These are phyloP conservation scores for Conistra vaccinii DNA, from an alignment of 2,888 invertebrate species.

Conservation along the genomic window DNA sequence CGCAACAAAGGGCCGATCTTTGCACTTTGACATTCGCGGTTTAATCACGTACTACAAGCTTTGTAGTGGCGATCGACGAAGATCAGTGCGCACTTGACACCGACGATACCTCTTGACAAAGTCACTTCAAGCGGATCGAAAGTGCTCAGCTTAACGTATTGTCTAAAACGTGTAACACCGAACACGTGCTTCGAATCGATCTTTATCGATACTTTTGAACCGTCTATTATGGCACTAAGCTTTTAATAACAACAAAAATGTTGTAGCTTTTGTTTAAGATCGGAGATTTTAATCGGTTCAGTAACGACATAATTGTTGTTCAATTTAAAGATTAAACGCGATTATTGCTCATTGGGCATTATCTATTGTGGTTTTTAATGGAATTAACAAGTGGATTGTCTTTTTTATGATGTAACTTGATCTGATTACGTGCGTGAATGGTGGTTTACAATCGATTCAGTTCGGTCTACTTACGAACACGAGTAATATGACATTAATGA, in stretches of 20 bases:
- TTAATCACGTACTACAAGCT: constrained; percentile 88
- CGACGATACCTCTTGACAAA: constrained; percentile 83
- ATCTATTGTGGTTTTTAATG: constrained; percentile 58
- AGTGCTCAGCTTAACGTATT: constrained; percentile 70
- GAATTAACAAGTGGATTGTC: constrained; percentile 58
- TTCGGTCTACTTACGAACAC: constrained; percentile 49
- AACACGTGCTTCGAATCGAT: constrained; percentile 72
- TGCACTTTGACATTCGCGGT: constrained; percentile 90
- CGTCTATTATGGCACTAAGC: constrained; percentile 56
- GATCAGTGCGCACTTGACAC: constrained; percentile 86
- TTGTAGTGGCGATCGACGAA: constrained; percentile 77
- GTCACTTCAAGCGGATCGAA: constrained; percentile 80
- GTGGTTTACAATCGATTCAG: constrained; percentile 45
- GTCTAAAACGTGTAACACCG: constrained; percentile 68
- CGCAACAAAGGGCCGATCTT: constrained; percentile 86
- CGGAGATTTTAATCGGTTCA: constrained; percentile 47
- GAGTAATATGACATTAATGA: constrained; percentile 7
- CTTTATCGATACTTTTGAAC: constrained; percentile 70
- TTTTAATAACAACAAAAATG: constrained; percentile 67
- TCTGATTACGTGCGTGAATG: constrained; percentile 57
- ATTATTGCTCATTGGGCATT: constrained; percentile 61
- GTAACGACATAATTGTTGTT: constrained; percentile 62
- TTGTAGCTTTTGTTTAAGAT: constrained; percentile 53
- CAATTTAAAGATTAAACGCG: constrained; percentile 61
- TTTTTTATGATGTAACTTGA: constrained; percentile 58